Base-by-base conservation (phyloP, 2,888 invertebrate genomes). In the Sussaba pulchella region DNA sequence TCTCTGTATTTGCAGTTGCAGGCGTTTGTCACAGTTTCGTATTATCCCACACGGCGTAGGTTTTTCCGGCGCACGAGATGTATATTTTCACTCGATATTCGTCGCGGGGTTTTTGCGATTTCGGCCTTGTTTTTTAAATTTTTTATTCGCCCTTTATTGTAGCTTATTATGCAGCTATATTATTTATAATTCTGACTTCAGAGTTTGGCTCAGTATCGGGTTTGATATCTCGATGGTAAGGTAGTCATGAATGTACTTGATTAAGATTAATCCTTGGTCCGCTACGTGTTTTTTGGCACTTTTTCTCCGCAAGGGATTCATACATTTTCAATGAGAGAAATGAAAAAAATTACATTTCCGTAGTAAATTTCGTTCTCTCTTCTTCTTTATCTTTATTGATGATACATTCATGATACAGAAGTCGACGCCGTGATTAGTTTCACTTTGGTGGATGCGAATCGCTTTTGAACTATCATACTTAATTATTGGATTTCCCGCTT, bases 71-170 rank as follows among this genome's bases (percentile, higher is more conserved):
- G 47, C 61, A 61, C 47, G 61, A 41, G 45, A 61, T 54, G 70
- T n/a, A 54, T 78, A 67, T 54, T 78, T 69, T 39, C 52, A 78
- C 52, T 73, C 78, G 63, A 78, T 67, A 17, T 61, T 54, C 72
- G 47, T 39, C 14, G n/a, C 41, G 43, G 31, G 31, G 5, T 41
- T 24, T 45, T 14, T 9, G 45, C 45, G 6, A 6, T 47, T 47
- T 17, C 45, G 45, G 17, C 17, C 17, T 47, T 47, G 17, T n/a
- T n/a, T 6, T 5, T 17, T 14, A 1, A 3, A 47, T 4, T 14
- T 19, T 9, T 14, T 9, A 9, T 1, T 17, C 17, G 19, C 19
- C 45, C 45, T 17, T 47, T 45, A 14, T n/a, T n/a, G n/a, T n/a
- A n/a, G n/a, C n/a, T n/a, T n/a, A n/a, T n/a, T n/a, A n/a, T n/a